Base-by-base conservation (phyloP, 2,113 vertebrate genomes). In the Gracilinanus agilis region DNA sequence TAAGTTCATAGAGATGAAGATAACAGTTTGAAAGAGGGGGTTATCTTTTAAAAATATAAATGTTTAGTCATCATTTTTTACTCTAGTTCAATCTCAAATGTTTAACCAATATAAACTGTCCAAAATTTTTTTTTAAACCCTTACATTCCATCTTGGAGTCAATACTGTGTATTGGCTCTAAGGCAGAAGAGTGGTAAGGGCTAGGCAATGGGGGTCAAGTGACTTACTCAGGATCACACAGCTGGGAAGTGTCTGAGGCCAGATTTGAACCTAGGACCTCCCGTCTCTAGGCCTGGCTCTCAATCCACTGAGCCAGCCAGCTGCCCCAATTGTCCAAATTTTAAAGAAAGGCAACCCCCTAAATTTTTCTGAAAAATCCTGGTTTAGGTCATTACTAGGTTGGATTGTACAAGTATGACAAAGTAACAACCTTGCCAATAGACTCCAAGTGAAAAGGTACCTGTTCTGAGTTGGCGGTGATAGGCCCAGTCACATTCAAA, bases 401-500 rank as follows among this genome's bases (percentile, higher is more conserved):
- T 67, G 27, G 24, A 11, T 56, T 53, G 61, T 93, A 23, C n/a
- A 67, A 49, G 12, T 34, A 19, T 75, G 67, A 19, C 34, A 75
- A 75, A 1, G 91, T 3, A 3, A 3, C 93, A 21, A 10, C 16
- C 44, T 61, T 0, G 44, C 23, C 54, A 9, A 0, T 2, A 53
- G 54, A 49, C 89, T 3, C 0, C n/a, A 93, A 75, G 90, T 7
- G 7, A 58, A 91, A 90, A 88, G 90, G 29, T 99, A 99, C 99
- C 99, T 99, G 99, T 98, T 99, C 99, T 5, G 99, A 98, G 93
- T 99, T 99, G 95, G 99, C 99, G 93, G 98, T 99, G 98, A 99
- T 99, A 96, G 99, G 98, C 96, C 99, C 99, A 83, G 99, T 98
- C 67, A 99, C 97, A 2, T 97, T 99, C 96, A 99, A 96, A 96